A percentile compares a stretch with the other conserved stretches of the same genome.
These are phyloP conservation scores for Cyaniris semiargus DNA, from an alignment of 2,888 invertebrate species.

Conservation along the genomic window DNA sequence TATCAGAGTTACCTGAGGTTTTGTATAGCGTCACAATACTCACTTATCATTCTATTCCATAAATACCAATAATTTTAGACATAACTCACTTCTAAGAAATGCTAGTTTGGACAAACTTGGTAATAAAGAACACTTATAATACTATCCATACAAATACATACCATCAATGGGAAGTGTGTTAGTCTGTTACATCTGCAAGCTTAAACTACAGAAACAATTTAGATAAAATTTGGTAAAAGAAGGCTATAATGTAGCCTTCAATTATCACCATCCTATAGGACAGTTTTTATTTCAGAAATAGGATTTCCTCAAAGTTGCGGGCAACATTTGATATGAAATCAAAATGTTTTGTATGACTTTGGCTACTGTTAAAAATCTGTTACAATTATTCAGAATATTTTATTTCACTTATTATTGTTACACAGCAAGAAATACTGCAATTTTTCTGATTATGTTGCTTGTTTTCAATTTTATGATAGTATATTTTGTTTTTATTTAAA, in stretches of 20 bases:
- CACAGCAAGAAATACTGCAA: not conserved
- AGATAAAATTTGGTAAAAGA: too few relatives aligned
- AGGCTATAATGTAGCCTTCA: too few relatives aligned
- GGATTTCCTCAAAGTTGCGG: not conserved
- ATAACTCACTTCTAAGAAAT: not conserved
- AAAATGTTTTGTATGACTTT: not conserved
- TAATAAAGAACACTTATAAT: not conserved
- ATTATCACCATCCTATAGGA: not conserved
- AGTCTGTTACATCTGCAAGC: not conserved
- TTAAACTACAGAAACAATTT: not conserved
- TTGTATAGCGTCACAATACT: not conserved
- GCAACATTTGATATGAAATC: not conserved
- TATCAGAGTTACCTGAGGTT: not conserved
- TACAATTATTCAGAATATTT: not conserved
- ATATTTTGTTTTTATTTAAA: slow-evolving; percentile 29
- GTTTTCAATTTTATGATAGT: not conserved
- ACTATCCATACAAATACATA: not conserved
- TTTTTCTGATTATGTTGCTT: not conserved
- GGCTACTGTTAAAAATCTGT: not conserved
- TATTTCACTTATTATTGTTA: slow-evolving; percentile 5
- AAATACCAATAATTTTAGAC: not conserved
- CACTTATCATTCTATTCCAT: not conserved
- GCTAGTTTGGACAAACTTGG: not conserved
- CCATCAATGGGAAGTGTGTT: not conserved
- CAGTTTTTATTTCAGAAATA: not conserved